Evolutionary conservation across 2,888 invertebrate species (phyloP).

Genomic region (Metellina segmentata): DNA sequence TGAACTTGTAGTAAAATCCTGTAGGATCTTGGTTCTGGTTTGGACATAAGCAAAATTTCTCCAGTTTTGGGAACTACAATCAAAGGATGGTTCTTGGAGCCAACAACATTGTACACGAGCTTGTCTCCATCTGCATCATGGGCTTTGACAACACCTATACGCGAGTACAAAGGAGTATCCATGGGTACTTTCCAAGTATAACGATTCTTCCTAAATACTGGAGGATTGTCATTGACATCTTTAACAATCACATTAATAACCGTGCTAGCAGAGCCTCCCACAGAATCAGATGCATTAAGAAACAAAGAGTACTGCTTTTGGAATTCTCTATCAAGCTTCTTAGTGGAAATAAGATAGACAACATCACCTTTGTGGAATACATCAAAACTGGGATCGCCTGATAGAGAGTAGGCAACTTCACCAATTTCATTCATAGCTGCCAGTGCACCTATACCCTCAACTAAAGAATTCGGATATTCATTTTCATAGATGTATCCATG

Average conservation of each 20-base stretch:
- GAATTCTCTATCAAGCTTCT: constrained; percentile 89
- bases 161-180: constrained; percentile 88
- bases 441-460: constrained; percentile 88
- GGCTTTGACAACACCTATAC: constrained; percentile 92
- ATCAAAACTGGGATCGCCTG: constrained; percentile 37
- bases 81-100: constrained; percentile 87
- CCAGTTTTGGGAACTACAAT: constrained; percentile 96
- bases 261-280: constrained; percentile 89
- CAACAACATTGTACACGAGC: constrained; percentile 89
- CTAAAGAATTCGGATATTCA: constrained; percentile 86
- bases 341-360: constrained; percentile 79
- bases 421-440: constrained; percentile 83
- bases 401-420: constrained; percentile 82
- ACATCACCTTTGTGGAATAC: constrained; percentile 22
- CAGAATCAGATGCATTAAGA: constrained; percentile 89
- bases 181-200: constrained; percentile 86
- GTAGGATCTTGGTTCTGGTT: constrained; percentile 83
- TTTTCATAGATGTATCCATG: constrained; percentile 88
- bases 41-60: constrained; percentile 89
- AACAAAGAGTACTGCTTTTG: constrained; percentile 88
- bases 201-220: constrained; percentile 88
- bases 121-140: constrained; percentile 94
- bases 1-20: constrained; percentile 90
- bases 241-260: constrained; percentile 88
- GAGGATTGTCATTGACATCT: constrained; percentile 96